Evolutionary conservation across 2,888 invertebrate species (phyloP).

Genomic region (Cephus sareptanus): DNA sequence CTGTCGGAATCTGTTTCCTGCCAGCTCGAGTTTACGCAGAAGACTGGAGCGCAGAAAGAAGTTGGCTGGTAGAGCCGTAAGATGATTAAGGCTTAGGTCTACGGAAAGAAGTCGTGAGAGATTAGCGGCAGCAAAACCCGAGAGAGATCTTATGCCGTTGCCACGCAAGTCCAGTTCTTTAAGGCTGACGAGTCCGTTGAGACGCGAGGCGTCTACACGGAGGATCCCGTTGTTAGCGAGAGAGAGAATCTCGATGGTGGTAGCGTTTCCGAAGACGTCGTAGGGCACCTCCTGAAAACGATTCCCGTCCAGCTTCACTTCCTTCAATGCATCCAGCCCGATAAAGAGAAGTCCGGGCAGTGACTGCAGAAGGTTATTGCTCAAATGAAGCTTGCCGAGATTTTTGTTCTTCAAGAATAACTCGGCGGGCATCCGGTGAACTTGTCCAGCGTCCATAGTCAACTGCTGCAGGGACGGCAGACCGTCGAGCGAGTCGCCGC

Average conservation of each 20-base stretch:
- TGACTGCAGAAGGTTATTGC: constrained; percentile 75
- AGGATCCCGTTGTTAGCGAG: constrained; percentile 76
- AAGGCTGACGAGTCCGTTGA: constrained; percentile 80
- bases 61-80: constrained; percentile 83
- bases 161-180: constrained; percentile 79
- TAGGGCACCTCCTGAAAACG: constrained; percentile 82
- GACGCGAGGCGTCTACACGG: constrained; percentile 80
- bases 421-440: constrained; percentile 76
- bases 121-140: constrained; percentile 81
- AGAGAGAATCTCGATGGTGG: constrained; percentile 79
- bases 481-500: constrained; percentile 79
- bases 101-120: constrained; percentile 79
- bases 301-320: constrained; percentile 80
- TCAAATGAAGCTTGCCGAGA: constrained; percentile 78
- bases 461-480: constrained; percentile 83
- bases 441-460: constrained; percentile 76
- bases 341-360: constrained; percentile 80
- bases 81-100: constrained; percentile 80
- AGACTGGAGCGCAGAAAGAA: constrained; percentile 81
- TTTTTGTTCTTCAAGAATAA: constrained; percentile 83
- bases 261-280: constrained; percentile 79
- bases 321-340: constrained; percentile 80
- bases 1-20: constrained; percentile 82
- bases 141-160: constrained; percentile 80
- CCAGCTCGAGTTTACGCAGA: constrained; percentile 80